These are phyloP conservation scores for Stegastes partitus DNA, from an alignment of 2,113 vertebrate species.

Conservation along the genomic window DNA sequence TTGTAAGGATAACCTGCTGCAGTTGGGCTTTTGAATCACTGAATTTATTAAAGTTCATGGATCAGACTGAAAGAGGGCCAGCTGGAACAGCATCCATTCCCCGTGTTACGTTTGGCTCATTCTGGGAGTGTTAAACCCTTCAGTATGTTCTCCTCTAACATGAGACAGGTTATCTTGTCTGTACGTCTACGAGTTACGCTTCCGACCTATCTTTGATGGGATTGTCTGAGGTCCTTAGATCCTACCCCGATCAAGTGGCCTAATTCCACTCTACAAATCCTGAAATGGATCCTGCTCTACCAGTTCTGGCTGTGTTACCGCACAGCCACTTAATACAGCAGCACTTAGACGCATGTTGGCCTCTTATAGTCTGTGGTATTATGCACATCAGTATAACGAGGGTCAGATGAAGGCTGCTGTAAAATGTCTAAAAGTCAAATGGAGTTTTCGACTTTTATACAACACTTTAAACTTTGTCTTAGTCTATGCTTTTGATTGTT, in stretches of 20 bases:
- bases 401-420: not conserved
- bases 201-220: constrained; percentile 32
- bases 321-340: constrained; percentile 24
- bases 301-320: constrained; percentile 18
- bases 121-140: not conserved
- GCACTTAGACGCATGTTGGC: constrained; percentile 4
- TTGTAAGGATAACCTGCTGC: not conserved
- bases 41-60: constrained; percentile 12
- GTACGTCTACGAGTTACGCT: not conserved
- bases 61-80: constrained; percentile 2
- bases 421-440: not conserved
- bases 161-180: constrained; percentile 35
- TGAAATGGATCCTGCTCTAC: constrained; percentile 26
- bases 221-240: constrained; percentile 28
- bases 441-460: not conserved
- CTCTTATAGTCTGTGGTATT: constrained; percentile 3
- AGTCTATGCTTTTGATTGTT: not conserved
- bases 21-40: not conserved
- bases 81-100: not conserved
- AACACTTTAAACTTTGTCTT: not conserved
- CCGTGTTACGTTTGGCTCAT: not conserved
- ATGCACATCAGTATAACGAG: constrained; percentile 8
- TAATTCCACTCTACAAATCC: constrained; percentile 36
- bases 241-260: constrained; percentile 42
- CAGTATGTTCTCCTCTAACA: constrained; percentile 8